Evolutionary conservation across 2,888 invertebrate species (phyloP), one percentile per base, ranked within the genome.

Genomic region (Eupithecia inturbata): DNA sequence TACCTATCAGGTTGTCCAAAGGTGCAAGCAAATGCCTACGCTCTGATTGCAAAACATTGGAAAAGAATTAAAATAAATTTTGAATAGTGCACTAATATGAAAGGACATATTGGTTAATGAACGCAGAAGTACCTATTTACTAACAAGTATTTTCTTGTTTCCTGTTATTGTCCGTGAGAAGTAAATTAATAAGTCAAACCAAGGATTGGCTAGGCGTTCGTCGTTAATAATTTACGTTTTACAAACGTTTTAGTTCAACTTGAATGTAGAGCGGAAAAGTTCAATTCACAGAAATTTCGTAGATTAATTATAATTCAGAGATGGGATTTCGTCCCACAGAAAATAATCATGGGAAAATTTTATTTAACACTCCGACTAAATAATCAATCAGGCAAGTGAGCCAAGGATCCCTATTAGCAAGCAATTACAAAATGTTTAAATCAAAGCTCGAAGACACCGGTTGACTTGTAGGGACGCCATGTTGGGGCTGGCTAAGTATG

Each of bases 251-350:
- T 16, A 53, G 22, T 22, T 22, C 57, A 57, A 57, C 10, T 62
- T 62, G 67, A 76, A 76, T 72, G 67, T 71, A 10, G 71, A 71
- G 73, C 73, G 72, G 66, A 75, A 70, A 68, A 68, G 45, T 68
- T 70, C 22, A 45, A 68, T 68, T 71, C 66, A 22, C 63, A 63
- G 69, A 74, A 76, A 64, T n/a, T 53, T 12, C 26, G 3, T 33
- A 73, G 76, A 73, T n/a, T 73, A 73, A 67, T 68, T 16, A 36
- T 67, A 70, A 71, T 69, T 6, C 53, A 76, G 71, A 76, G 75
- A 63, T n/a, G 12, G 22, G 33, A 31, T 33, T 33, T 36, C 9
- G 36, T 22, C 7, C 10, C 0, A 14, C 26, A 41, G 14, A 66
- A 66, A 16, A 57, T 57, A 12, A 26, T 57, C 12, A 14, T 9